Conservation (phyloP, 2,888 invertebrate species). For the Halocaridina rubra region DNA sequence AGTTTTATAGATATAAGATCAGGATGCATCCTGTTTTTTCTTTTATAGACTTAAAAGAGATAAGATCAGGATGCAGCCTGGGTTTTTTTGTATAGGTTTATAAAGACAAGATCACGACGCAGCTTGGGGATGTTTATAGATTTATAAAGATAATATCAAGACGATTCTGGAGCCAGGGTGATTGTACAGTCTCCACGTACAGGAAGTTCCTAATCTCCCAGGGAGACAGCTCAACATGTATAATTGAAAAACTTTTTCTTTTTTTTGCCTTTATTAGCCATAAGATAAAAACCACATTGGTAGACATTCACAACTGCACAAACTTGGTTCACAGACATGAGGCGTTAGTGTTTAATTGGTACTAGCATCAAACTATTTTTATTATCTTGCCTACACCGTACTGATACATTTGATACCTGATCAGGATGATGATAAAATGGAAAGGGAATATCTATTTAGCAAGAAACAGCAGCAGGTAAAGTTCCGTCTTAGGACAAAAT, state of each 20-base stretch:
- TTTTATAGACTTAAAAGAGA: too few relatives aligned
- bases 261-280: constrained; percentile 57
- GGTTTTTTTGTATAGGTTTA: too few relatives aligned
- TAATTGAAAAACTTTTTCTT: neutral
- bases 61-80: too few relatives aligned
- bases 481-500: constrained; percentile 34
- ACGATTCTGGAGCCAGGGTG: too few relatives aligned
- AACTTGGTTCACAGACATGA: constrained; percentile 57
- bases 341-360: constrained; percentile 59
- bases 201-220: too few relatives aligned
- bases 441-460: constrained; percentile 57
- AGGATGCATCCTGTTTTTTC: too few relatives aligned
- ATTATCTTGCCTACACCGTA: constrained; percentile 55
- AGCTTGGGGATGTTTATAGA: too few relatives aligned
- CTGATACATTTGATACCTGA: constrained; percentile 59
- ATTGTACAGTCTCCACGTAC: neutral
- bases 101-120: too few relatives aligned
- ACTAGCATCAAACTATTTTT: constrained; percentile 59
- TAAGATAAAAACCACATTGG: constrained; percentile 61
- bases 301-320: constrained; percentile 62
- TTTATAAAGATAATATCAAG: too few relatives aligned
- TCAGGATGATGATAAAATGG: constrained; percentile 53
- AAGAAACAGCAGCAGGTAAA: constrained; percentile 51
- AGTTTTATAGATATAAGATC: too few relatives aligned
- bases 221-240: too few relatives aligned